Evolutionary conservation across 37 sponge, comb jelly and placozoan species (phyloP), one percentile per base, ranked within the genome.

Genomic region (Mnemiopsis leidyi): DNA sequence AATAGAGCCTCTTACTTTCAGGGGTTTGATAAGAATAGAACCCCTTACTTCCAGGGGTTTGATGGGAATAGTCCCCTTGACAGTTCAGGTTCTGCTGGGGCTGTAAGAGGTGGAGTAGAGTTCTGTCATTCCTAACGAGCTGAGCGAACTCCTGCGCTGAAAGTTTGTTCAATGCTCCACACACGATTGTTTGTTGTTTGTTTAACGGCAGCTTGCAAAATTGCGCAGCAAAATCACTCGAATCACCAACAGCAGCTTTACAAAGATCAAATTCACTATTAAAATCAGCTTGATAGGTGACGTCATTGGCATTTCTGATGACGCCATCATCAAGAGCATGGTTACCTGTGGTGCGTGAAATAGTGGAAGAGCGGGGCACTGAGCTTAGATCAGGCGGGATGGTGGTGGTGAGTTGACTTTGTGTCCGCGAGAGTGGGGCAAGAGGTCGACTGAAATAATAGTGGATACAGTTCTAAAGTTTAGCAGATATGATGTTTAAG

Each of bases 91-190:
- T 48, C 33, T 28, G 21, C 33, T 34, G 18, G 20, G 32, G 35
- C 2, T 77, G 33, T 16, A 77, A 77, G 33, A 16, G 18, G 36
- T 77, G 33, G 3, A 77, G 7, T 31, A 77, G 36, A 32, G 36
- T 77, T 16, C 9, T 34, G 18, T 77, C 79, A 34, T 77, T 36
- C 20, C 32, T 32, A 0, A 31, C 79, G 33, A 77, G 33, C 1
- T 77, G 79, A 3, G 35, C 16, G 3, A 77, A 77, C 16, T 77
- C 79, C 32, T 77, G 79, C 5, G 79, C 79, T 77, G 79, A 77
- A 32, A 77, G 35, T 77, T 77, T 77, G 79, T 34, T 77, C 30
- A 77, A 36, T 77, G 79, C 79, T 77, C 33, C 79, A 32, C 32
- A 32, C 21, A 77, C 20, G 5, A 77, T 28, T 26, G 32, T 77